Evolutionary conservation across 2,888 invertebrate species (phyloP).

Genomic region (Napeogenes inachia): DNA sequence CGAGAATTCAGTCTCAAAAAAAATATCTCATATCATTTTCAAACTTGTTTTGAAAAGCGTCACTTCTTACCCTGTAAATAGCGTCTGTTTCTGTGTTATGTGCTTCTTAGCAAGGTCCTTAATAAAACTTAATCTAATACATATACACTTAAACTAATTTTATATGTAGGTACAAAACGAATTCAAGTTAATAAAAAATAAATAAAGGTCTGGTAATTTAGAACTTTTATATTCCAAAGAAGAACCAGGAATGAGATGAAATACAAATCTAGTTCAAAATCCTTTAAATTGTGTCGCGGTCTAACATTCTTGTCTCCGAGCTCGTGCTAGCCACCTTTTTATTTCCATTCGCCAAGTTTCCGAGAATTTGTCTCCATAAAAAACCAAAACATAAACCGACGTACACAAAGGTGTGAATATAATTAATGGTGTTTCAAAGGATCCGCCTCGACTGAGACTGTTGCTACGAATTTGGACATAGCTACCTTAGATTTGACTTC

Average conservation of each 20-base stretch:
- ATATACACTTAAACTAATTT: too few species aligned
- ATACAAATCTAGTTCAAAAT: not conserved
- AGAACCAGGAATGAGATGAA: too few species aligned
- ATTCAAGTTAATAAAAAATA: too few species aligned
- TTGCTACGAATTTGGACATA: conserved; percentile 17
- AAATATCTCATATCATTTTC: not conserved
- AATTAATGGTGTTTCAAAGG: conserved; percentile 72
- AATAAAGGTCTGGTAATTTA: too few species aligned
- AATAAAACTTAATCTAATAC: too few species aligned
- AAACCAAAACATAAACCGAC: conserved; percentile 40
- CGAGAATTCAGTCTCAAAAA: not conserved
- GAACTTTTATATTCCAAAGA: too few species aligned
- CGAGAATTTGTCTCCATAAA: conserved; percentile 58
- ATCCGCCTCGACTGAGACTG: conserved; percentile 30
- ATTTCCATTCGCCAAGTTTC: conserved; percentile 55
- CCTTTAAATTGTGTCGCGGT: conserved; percentile 22
- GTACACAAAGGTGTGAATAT: conserved; percentile 70
- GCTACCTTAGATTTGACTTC: conserved; percentile 20
- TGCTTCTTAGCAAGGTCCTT: too few species aligned
- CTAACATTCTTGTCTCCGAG: conserved; percentile 32
- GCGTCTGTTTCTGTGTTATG: too few species aligned
- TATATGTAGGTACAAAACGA: too few species aligned
- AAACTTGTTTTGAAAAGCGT: not conserved
- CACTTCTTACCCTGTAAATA: not conserved
- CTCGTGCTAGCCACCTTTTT: conserved; percentile 63